Base-by-base conservation (phyloP, 2,888 invertebrate genomes). In the Hypomecis punctinalis region DNA sequence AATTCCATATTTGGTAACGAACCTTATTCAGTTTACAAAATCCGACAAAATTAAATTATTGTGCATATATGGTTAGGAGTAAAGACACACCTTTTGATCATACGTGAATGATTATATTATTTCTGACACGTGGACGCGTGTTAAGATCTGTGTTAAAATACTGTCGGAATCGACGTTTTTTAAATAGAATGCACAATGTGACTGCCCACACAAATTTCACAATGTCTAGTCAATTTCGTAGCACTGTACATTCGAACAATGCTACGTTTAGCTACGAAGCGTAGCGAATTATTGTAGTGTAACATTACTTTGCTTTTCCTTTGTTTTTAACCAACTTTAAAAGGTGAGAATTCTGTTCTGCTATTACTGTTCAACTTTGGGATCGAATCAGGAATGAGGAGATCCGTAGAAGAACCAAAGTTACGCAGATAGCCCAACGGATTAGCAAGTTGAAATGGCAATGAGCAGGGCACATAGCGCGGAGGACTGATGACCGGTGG, bases 261-360 rank as follows among this genome's bases (percentile, higher is more conserved):
- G 63, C 58, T 58, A 63, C 63, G 57, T 6, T 42, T 33, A 43
- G 63, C 63, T 63, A 63, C 63, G 63, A 13, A 51, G 37, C 63
- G 63, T 63, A 63, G 63, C 63, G 23, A 45, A 45, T 8, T 23
- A 23, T 23, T 36, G 7, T 43, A 49, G 42, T 43, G 36, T 9
- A 49, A 36, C n/a, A 33, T 42, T 42, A 33, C 33, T 48, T 49
- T 54, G 42, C 23, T 35, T 39, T n/a, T 37, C 9, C 40, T 56
- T 39, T 9, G 23, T 47, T 51, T 54, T 9, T 39, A 39, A 43
- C 7, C 11, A 9, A 39, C 39, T 23, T 23, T 3, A 2, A 23
- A 23, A 23, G 23, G 3, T 23, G 23, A 2, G 3, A 3, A 23
- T 2, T 23, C 23, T 23, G 23, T 23, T 35, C 37, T 37, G n/a